Conservation (phyloP, 2,797 vertebrate species). For the Simalia tracyae region DNA sequence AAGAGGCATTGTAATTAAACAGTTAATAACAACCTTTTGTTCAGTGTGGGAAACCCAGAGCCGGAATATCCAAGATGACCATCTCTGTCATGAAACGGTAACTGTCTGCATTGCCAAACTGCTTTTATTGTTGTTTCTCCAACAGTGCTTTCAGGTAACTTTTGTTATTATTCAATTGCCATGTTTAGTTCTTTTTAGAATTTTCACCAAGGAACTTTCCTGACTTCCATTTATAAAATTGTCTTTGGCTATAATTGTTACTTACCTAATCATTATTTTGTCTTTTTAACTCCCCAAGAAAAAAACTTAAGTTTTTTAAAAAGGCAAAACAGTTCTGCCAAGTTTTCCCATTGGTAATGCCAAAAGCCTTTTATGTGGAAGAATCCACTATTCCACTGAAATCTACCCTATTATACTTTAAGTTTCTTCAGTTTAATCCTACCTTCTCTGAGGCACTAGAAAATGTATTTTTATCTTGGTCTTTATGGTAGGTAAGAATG, state of each 20-base stretch:
- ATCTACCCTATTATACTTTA: background rate
- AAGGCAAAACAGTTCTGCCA: too few relatives aligned
- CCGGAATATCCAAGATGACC: background rate
- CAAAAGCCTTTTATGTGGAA: too few relatives aligned
- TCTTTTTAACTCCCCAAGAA: too few relatives aligned
- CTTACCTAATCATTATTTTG: too few relatives aligned
- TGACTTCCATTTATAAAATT: too few relatives aligned
- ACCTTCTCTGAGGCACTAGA: background rate
- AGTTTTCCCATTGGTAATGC: too few relatives aligned
- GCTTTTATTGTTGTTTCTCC: background rate
- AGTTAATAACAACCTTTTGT: background rate
- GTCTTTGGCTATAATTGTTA: too few relatives aligned
- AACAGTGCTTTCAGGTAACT: too few relatives aligned
- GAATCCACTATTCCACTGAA: background rate
- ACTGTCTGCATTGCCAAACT: background rate
- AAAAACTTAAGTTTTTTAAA: too few relatives aligned
- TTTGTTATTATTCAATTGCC: too few relatives aligned
- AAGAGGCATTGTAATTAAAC: background rate
- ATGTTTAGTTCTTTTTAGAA: too few relatives aligned
- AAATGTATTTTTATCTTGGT: background rate
- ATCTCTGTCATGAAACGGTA: background rate
- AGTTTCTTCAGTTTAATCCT: background rate
- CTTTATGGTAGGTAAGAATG: background rate
- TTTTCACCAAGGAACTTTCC: too few relatives aligned
- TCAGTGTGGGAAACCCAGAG: background rate